A percentile compares a stretch with the other conserved stretches of the same genome.
Conservation (phyloP, 2,888 invertebrate species). For the Thereva nobilitata region DNA sequence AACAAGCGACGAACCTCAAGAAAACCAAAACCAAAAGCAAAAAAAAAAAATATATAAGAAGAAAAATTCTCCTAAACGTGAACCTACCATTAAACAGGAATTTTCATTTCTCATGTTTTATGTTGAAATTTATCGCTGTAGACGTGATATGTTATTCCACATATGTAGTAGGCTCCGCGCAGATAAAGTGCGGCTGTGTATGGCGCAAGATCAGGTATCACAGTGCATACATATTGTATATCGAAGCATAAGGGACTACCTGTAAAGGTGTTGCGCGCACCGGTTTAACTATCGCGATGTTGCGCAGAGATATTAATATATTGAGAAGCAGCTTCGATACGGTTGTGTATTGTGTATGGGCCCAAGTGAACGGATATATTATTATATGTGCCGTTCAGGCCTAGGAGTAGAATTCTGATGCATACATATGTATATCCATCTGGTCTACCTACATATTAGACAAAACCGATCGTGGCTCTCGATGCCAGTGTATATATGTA, state of each 20-base stretch:
- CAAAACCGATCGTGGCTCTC: not conserved
- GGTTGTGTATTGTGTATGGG: not conserved
- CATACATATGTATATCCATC: not conserved
- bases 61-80: slow-evolving; percentile 35
- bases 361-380: too few relatives aligned
- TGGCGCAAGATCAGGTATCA: slow-evolving; percentile 12
- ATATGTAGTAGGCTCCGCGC: not conserved
- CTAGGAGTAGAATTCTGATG: too few relatives aligned
- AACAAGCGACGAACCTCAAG: slow-evolving; percentile 20
- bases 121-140: slow-evolving; percentile 14
- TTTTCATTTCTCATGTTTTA: slow-evolving; percentile 35
- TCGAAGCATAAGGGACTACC: not conserved
- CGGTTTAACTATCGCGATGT: slow-evolving; percentile 30
- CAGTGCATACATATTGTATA: too few relatives aligned
- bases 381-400: too few relatives aligned
- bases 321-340: not conserved
- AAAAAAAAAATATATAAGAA: slow-evolving; percentile 14
- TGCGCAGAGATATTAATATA: slow-evolving; percentile 20
- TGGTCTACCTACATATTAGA: slow-evolving; percentile 2
- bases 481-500: too few relatives aligned
- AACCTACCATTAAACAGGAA: slow-evolving; percentile 41
- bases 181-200: too few relatives aligned
- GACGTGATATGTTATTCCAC: slow-evolving; percentile 8
- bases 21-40: not conserved
- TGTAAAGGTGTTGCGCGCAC: slow-evolving; percentile 21